These are phyloP conservation scores for Epirrita christyi DNA, from an alignment of 2,888 invertebrate genomes.

Conservation along the genomic window DNA sequence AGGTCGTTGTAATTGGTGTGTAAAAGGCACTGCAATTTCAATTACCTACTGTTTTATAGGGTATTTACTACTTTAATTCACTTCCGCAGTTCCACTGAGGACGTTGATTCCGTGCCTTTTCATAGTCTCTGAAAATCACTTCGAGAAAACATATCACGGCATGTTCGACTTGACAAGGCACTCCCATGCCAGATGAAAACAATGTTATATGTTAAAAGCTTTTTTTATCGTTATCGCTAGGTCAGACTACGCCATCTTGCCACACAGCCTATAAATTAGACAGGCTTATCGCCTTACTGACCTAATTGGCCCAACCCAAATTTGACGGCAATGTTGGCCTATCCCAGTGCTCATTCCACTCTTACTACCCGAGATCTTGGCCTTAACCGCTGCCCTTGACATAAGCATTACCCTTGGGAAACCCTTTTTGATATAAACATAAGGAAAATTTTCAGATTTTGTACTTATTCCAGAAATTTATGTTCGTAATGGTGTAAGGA, in stretches of 20 bases:
- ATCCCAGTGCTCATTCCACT: conserved; percentile 41
- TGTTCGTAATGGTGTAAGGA: too few relatives aligned
- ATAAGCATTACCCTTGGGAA: conserved; percentile 6
- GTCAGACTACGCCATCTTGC: not conserved
- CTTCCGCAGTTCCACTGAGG: conserved; percentile 12
- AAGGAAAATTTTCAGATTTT: not conserved
- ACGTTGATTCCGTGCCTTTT: not conserved
- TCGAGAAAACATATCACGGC: not conserved
- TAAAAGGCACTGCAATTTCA: conserved; percentile 27
- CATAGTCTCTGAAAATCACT: too few relatives aligned
- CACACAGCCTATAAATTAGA: conserved; percentile 7
- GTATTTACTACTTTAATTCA: conserved; percentile 5
- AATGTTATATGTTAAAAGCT: too few relatives aligned
- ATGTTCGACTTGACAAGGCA: not conserved
- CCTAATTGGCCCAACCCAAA: conserved; percentile 43
- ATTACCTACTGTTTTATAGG: conserved; percentile 26
- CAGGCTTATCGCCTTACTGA: conserved; percentile 26
- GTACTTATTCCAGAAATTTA: not conserved
- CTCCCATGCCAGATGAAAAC: too few relatives aligned
- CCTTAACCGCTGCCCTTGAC: conserved; percentile 40
- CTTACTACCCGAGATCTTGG: conserved; percentile 13
- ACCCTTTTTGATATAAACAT: not conserved
- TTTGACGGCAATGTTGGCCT: conserved; percentile 17
- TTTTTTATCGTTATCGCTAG: not conserved
- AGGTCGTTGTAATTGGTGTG: conserved; percentile 24